Base-by-base conservation (phyloP, 2,888 invertebrate species). In the Halictus quadricinctus region DNA sequence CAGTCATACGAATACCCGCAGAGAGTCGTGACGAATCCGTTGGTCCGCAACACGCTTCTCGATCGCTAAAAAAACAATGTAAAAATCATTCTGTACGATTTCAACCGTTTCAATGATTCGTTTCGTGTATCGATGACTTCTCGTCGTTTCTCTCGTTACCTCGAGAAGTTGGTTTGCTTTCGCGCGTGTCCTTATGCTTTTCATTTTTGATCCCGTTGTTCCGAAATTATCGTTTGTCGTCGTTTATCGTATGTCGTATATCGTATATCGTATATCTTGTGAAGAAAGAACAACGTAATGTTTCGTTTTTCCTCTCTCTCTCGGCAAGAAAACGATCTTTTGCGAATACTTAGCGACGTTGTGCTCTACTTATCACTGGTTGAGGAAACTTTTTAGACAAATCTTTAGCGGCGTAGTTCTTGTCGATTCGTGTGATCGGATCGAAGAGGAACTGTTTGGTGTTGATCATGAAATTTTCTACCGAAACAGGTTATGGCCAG, bases 401-500 rank as follows among this genome's bases (percentile, higher is more conserved):
- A 82, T 72, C 41, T 36, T 79, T 83, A 69, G 66, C 74, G 72
- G 50, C 77, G 84, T 88, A 83, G 85, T 60, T 70, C 18, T 79
- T 79, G 69, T 80, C 84, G 78, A 86, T 89, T 54, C 79, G 64
- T 75, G 79, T 88, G 50, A 18, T 10, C 29, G n/a, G 21, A 70
- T 13, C 3, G 29, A 13, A 74, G 13, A 2, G 64, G 18, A 77
- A 25, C 21, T 43, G 36, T 36, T n/a, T 25, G 29, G 48, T 76
- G 82, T 43, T 69, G 69, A 87, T 70, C 66, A 25, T 58, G 58
- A 29, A 29, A 75, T 82, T 86, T 87, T 87, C 36, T 87, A 43
- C n/a, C 73, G n/a, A 50, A 79, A 88, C 95, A 98, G 98, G 98
- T 96, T 99, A 98, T 97, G 98, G 98, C 97, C 98, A 98, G 96